Percentiles rank a stretch among this genome's conserved stretches.
Conservation (phyloP, 2,113 vertebrate species). For the Actenoides lindsayi region DNA sequence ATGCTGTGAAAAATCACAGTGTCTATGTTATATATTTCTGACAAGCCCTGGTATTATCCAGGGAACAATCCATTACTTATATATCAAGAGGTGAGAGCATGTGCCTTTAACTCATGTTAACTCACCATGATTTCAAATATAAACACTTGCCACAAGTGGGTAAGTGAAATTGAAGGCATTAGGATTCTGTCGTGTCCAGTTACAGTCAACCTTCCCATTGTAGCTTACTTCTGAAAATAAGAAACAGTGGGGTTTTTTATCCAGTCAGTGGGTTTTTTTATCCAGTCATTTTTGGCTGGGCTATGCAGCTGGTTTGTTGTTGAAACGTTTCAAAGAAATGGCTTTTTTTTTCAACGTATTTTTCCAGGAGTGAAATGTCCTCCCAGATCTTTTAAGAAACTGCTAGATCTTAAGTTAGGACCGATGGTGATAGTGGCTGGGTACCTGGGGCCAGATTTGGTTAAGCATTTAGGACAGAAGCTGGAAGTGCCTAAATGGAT, state of each 20-base stretch:
- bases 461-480: neutral
- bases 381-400: neutral
- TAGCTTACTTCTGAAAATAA: conserved; percentile 32
- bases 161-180: conserved; percentile 46
- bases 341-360: neutral
- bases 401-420: neutral
- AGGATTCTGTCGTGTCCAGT: conserved; percentile 38
- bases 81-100: conserved; percentile 29
- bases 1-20: conserved; percentile 57
- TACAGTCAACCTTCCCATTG: conserved; percentile 43
- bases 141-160: conserved; percentile 55
- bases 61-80: conserved; percentile 28
- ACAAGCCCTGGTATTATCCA: conserved; percentile 9
- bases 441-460: neutral
- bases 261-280: neutral
- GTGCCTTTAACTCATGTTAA: conserved; percentile 52
- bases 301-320: neutral
- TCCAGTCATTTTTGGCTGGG: neutral
- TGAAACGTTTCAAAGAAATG: conserved; percentile 24
- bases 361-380: neutral
- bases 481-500: neutral
- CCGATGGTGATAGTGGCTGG: neutral
- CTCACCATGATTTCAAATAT: conserved; percentile 53
- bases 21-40: conserved; percentile 34
- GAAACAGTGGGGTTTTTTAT: neutral